Evolutionary conservation across 1,140 invertebrate genomes (phyloP), one percentile per base, ranked within the genome.

Genomic region (Brachionus plicatilis): DNA sequence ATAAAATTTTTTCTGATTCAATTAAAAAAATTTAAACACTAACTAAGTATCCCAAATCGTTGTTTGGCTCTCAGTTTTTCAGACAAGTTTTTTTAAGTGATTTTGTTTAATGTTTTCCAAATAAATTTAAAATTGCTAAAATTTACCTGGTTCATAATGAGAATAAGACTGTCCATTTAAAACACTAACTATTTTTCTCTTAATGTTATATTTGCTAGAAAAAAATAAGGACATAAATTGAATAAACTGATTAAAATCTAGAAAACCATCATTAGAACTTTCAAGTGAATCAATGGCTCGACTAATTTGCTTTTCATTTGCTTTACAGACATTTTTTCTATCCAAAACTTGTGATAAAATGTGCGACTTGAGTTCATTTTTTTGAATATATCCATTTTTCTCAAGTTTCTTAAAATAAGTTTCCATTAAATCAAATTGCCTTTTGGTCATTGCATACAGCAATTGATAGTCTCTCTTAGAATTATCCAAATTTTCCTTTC

Each of bases 151-250:
- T 5, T 76, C 72, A 76, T 50, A 76, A 50, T 76, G 72, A 27
- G 45, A 76, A 37, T 50, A 50, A 11, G 43, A 50, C 43, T 76
- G 72, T 50, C 43, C 72, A 50, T 76, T 76, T 29, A 76, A 29
- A 1, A 76, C 45, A 50, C 45, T 50, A 0, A 76, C 41, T 50
- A 76, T 47, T 76, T 76, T 76, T 53, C 27, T 17, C 20, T 47
- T 76, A 50, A 76, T 76, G 27, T 76, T 76, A 37, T 27, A 76
- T 76, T 76, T 76, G 14, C 72, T 76, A 1, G 72, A 76, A 76
- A 76, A 76, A 76, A 76, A 76, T n/a, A 76, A 76, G 24, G 17
- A 37, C 72, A 76, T 76, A 53, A 76, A 76, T 76, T 76, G 43
- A 47, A 76, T 76, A 47, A 76, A 76, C n/a, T 76, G 72, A 29